Evolutionary conservation across 2,797 vertebrate genomes (phyloP).

Genomic region (Synanceia verrucosa): DNA sequence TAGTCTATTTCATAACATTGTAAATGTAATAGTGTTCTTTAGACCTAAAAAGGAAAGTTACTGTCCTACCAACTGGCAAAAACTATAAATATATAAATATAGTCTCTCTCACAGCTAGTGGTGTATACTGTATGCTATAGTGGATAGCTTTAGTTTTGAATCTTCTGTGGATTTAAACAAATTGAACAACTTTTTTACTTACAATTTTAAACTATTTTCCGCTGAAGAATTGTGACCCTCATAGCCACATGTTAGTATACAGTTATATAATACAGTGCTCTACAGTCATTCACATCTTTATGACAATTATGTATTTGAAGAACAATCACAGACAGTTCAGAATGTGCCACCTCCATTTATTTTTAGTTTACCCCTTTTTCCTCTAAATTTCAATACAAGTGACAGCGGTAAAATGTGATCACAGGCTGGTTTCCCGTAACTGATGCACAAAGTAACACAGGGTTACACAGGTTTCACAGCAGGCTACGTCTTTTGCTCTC

Average conservation of each 20-base stretch:
- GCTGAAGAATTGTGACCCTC: neutral
- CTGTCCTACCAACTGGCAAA: too few relatives aligned
- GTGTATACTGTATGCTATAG: too few relatives aligned
- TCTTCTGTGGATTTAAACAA: too few relatives aligned
- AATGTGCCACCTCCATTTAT: neutral
- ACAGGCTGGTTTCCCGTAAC: conserved; percentile 15
- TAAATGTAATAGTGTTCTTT: neutral
- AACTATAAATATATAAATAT: too few relatives aligned
- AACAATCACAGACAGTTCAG: neutral
- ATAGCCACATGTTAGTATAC: neutral
- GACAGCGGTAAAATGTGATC: conserved; percentile 33
- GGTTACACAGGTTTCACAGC: conserved; percentile 34
- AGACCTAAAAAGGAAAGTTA: neutral
- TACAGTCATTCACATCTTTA: neutral
- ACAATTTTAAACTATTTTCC: neutral
- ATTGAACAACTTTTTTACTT: too few relatives aligned
- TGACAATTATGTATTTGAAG: neutral
- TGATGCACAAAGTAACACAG: conserved; percentile 26
- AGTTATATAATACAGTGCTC: neutral
- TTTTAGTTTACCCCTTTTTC: too few relatives aligned
- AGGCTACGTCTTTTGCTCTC: conserved; percentile 18
- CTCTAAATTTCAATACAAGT: conserved; percentile 12
- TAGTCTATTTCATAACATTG: neutral
- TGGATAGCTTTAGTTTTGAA: neutral
- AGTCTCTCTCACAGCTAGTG: too few relatives aligned